Percentiles rank a stretch among this genome's conserved stretches.
phyloP scores from a whole-genome alignment of 2,113 vertebrate species.

The Rattus rattus region DNA sequence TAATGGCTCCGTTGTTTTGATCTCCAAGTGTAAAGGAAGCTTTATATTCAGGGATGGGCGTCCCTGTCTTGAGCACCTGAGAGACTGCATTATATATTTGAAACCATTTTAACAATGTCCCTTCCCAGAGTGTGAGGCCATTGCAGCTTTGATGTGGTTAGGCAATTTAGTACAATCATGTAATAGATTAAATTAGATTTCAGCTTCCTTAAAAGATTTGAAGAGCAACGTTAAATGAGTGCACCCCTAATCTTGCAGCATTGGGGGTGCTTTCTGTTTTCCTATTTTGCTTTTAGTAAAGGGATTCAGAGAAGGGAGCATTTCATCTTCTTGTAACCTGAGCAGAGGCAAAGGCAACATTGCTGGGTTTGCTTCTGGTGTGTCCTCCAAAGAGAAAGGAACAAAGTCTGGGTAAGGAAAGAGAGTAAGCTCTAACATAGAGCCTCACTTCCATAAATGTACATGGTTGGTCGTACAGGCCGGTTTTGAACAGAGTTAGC shows the following conservation, averaged over 20 bases:
- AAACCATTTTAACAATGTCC: slow-evolving; percentile 85
- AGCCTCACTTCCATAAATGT: neutral
- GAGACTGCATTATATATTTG: slow-evolving; percentile 87
- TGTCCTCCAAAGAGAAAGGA: neutral
- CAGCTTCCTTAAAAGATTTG: slow-evolving; percentile 77
- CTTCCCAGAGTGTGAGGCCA: slow-evolving; percentile 74
- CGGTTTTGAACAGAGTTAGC: neutral
- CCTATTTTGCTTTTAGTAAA: slow-evolving; percentile 39
- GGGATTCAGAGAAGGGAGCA: neutral
- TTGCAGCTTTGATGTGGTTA: slow-evolving; percentile 85
- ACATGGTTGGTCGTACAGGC: neutral
- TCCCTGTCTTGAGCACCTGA: slow-evolving; percentile 87
- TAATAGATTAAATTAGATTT: slow-evolving; percentile 86
- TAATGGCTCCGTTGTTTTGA: slow-evolving; percentile 91
- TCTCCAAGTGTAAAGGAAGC: slow-evolving; percentile 86
- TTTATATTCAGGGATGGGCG: slow-evolving; percentile 82
- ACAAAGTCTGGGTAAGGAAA: neutral
- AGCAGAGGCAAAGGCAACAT: slow-evolving; percentile 28
- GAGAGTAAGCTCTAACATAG: neutral
- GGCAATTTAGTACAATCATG: slow-evolving; percentile 84
- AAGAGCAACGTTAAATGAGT: slow-evolving; percentile 48
- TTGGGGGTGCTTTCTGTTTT: slow-evolving; percentile 46
- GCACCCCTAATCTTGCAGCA: neutral
- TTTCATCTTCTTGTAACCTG: neutral
- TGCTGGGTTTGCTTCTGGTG: neutral